Evolutionary conservation across 2,797 vertebrate genomes (phyloP).

Genomic region (Ara ararauna): DNA sequence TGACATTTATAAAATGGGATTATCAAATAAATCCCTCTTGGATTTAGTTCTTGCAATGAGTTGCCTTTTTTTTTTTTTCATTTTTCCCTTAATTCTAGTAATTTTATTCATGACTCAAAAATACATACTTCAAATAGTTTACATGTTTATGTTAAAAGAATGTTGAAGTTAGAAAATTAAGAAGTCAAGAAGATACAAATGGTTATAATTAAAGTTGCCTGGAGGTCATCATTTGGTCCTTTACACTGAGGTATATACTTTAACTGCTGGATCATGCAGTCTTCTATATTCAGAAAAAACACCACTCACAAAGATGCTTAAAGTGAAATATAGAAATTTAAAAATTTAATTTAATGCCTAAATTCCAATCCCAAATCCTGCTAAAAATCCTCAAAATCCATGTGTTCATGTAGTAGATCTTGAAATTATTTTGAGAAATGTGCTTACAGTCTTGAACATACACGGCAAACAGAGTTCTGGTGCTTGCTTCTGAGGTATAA

Average conservation of each 20-base stretch:
- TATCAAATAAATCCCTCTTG: neutral
- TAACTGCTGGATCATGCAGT: neutral
- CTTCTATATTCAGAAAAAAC: neutral
- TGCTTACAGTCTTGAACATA: neutral
- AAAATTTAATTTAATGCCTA: neutral
- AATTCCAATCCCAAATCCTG: neutral
- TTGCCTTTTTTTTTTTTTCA: neutral
- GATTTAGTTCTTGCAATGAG: neutral
- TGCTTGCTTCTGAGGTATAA: neutral
- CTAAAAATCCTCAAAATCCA: neutral
- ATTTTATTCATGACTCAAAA: neutral
- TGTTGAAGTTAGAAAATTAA: neutral
- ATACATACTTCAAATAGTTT: neutral
- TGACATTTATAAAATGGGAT: neutral
- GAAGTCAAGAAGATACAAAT: neutral
- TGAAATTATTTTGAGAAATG: neutral
- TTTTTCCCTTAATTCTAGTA: neutral
- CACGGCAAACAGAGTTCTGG: neutral
- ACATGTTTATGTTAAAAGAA: neutral
- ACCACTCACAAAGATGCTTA: neutral
- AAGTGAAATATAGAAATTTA: neutral
- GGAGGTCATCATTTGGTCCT: neutral
- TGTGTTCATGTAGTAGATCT: neutral
- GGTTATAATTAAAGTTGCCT: neutral
- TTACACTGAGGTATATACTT: neutral